A percentile compares a stretch with the other conserved stretches of the same genome.
phyloP scores from a whole-genome alignment of 2,888 invertebrate genomes.

The Rhagonycha lutea region DNA sequence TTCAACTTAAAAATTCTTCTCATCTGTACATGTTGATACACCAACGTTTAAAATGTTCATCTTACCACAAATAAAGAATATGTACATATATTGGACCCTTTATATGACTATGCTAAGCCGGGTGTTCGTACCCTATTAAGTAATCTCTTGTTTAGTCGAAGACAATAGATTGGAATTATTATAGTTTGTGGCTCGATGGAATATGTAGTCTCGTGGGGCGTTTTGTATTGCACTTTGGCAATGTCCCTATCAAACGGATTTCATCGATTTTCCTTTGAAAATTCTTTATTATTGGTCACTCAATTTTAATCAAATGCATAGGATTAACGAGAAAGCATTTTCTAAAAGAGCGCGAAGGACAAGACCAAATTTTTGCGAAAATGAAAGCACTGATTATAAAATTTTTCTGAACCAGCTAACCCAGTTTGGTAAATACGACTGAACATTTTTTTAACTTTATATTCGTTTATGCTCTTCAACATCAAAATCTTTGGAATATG shows the following conservation, averaged over 20 bases:
- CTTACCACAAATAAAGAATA: not conserved
- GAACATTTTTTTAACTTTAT: too few relatives aligned
- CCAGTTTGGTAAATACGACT: too few relatives aligned
- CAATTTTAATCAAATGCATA: not conserved
- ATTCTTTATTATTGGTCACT: not conserved
- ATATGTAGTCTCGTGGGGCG: constrained; percentile 22
- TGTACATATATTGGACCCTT: not conserved
- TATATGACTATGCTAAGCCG: constrained; percentile 20
- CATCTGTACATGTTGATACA: not conserved
- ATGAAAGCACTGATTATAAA: not conserved
- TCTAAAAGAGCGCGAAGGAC: not conserved
- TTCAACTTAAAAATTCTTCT: too few relatives aligned
- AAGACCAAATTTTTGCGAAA: too few relatives aligned
- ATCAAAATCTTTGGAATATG: not conserved
- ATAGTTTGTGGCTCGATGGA: constrained; percentile 27
- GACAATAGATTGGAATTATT: constrained; percentile 29
- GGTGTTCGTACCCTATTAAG: constrained; percentile 30
- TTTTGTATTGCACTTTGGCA: constrained; percentile 19
- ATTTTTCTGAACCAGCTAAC: too few relatives aligned
- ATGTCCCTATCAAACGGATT: constrained; percentile 25
- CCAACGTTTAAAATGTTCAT: not conserved
- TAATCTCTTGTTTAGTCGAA: constrained; percentile 31
- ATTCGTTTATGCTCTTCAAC: too few relatives aligned
- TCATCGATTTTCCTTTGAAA: not conserved
- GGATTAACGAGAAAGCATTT: not conserved